Percentiles rank a stretch among this genome's conserved stretches.
Conservation (phyloP, 2,888 invertebrate genomes). For the Kuschelorhynchus macadamiae region DNA sequence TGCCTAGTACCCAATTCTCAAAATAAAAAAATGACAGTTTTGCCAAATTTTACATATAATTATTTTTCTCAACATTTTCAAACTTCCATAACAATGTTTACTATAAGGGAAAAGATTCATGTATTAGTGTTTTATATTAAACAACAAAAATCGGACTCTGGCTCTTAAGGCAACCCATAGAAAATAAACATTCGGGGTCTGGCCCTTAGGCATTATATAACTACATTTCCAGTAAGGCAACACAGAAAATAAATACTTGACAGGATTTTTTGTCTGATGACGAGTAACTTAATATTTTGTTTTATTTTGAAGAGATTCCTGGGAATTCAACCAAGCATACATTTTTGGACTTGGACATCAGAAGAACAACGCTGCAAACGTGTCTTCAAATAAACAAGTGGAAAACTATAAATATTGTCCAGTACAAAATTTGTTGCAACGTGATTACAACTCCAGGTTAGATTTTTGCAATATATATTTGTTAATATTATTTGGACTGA, state of each 20-base stretch:
- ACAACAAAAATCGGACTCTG: too few relatives aligned
- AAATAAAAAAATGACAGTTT: too few relatives aligned
- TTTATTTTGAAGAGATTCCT: constrained; percentile 8
- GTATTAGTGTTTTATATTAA: too few relatives aligned
- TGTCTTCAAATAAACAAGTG: background rate
- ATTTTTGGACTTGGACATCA: background rate
- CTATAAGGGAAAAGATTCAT: constrained; percentile 1
- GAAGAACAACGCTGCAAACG: too few relatives aligned
- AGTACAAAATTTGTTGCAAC: background rate
- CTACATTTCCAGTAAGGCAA: constrained; percentile 1
- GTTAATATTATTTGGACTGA: constrained; percentile 4
- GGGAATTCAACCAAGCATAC: background rate
- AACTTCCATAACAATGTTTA: constrained; percentile 8
- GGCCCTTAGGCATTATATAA: constrained; percentile 10
- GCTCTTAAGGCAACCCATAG: too few relatives aligned
- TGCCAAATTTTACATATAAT: too few relatives aligned
- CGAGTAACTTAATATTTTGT: constrained; percentile 5
- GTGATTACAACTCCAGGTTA: background rate
- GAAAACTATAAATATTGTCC: background rate
- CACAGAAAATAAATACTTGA: background rate
- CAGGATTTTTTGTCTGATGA: constrained; percentile 6
- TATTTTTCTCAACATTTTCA: too few relatives aligned
- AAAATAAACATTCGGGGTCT: background rate
- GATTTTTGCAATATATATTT: background rate
- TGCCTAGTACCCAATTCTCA: too few relatives aligned